Conservation (phyloP, 2,888 invertebrate species). For the Tipula unca region DNA sequence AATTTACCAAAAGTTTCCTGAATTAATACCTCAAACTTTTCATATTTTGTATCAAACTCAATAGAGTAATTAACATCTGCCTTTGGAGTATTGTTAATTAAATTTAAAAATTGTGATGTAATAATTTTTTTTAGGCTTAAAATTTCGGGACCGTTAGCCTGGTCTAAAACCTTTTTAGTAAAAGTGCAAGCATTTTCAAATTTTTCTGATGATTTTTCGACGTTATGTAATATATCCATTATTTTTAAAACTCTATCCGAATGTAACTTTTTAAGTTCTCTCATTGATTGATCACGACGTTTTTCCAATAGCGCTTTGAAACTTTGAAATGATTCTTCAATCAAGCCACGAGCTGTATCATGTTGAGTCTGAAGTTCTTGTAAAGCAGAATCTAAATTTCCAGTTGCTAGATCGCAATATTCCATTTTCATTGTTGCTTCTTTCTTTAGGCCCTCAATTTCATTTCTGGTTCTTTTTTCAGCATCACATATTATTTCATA, state of each 20-base stretch:
- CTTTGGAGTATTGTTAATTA: slow-evolving; percentile 75
- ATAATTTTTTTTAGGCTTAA: slow-evolving; percentile 74
- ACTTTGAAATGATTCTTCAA: slow-evolving; percentile 70
- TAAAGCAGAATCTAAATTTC: slow-evolving; percentile 66
- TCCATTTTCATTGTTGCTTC: slow-evolving; percentile 69
- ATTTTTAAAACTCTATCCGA: slow-evolving; percentile 78
- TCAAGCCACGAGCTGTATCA: slow-evolving; percentile 73
- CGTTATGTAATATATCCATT: slow-evolving; percentile 77
- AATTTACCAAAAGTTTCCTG: slow-evolving; percentile 67
- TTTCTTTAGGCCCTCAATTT: slow-evolving; percentile 62
- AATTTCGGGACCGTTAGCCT: slow-evolving; percentile 78
- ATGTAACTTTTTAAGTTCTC: slow-evolving; percentile 67
- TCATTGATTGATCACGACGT: slow-evolving; percentile 65
- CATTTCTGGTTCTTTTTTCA: slow-evolving; percentile 67
- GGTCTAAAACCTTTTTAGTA: slow-evolving; percentile 68
- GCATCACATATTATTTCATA: slow-evolving; percentile 75
- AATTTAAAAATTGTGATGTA: slow-evolving; percentile 62
- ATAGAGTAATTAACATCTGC: slow-evolving; percentile 69
- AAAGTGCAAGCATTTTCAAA: slow-evolving; percentile 83
- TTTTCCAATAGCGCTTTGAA: slow-evolving; percentile 75
- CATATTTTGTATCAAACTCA: slow-evolving; percentile 72
- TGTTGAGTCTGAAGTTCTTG: slow-evolving; percentile 81
- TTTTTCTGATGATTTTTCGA: slow-evolving; percentile 75
- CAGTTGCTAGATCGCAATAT: slow-evolving; percentile 66
- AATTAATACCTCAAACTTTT: slow-evolving; percentile 65